A percentile compares a stretch with the other conserved stretches of the same genome.
phyloP scores from a whole-genome alignment of 2,797 vertebrate genomes.

The Ptychadena robeensis region DNA sequence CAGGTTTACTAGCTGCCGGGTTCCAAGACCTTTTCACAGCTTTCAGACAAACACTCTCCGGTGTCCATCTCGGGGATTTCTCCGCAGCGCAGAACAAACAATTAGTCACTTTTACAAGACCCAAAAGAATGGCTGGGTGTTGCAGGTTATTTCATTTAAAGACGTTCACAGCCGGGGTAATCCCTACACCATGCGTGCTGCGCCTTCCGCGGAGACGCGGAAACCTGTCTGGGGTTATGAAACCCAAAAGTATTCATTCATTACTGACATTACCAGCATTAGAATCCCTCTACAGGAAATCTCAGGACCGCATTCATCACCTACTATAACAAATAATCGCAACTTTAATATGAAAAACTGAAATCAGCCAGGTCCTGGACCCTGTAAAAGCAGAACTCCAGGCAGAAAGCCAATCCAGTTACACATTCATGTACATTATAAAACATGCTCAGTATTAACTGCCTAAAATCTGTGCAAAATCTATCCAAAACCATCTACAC shows the following conservation, averaged over 20 bases:
- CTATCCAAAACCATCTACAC: too few species aligned
- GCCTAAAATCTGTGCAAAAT: too few species aligned
- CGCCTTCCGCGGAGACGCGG: background rate
- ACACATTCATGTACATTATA: too few species aligned
- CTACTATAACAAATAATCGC: background rate
- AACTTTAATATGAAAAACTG: background rate
- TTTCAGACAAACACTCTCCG: background rate
- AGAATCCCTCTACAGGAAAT: background rate
- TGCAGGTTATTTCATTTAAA: background rate
- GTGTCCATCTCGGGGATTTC: background rate
- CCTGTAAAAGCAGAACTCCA: background rate
- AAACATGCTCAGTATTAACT: too few species aligned
- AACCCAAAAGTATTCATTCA: background rate
- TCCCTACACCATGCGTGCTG: background rate
- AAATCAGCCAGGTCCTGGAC: too few species aligned
- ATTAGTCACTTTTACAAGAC: conserved; percentile 8
- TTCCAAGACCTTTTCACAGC: background rate
- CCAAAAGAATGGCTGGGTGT: background rate
- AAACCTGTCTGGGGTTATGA: background rate
- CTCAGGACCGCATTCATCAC: background rate
- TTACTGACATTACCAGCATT: background rate
- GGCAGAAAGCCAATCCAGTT: background rate
- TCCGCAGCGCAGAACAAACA: background rate
- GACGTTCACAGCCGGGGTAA: background rate
- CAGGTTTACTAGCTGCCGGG: background rate